Evolutionary conservation across 2,888 invertebrate species (phyloP).

Genomic region (Calliopum simillimum): DNA sequence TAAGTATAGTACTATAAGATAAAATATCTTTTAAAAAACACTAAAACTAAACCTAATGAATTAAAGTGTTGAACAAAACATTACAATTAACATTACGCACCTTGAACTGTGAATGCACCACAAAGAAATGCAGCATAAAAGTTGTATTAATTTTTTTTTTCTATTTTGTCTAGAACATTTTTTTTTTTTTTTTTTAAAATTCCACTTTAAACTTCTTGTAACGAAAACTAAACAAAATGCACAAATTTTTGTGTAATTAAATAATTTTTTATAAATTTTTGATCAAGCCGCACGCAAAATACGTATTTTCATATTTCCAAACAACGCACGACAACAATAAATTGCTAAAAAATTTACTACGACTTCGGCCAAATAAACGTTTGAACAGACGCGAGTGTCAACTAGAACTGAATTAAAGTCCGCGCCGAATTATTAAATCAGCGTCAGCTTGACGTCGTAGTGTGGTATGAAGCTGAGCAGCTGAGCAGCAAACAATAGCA

Average conservation of each 20-base stretch:
- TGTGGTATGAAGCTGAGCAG: not conserved
- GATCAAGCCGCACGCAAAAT: not conserved
- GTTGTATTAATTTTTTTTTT: not conserved
- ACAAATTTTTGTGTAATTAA: not conserved
- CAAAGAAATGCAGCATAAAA: not conserved
- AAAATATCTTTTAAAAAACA: too few species aligned
- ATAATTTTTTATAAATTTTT: not conserved
- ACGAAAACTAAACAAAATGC: too few species aligned
- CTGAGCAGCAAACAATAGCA: not conserved
- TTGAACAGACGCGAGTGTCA: conserved; percentile 11
- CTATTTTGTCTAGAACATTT: not conserved
- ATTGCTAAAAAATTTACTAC: not conserved
- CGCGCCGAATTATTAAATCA: conserved; percentile 9
- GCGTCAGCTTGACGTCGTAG: not conserved
- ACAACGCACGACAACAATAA: not conserved
- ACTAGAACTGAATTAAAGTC: conserved; percentile 18
- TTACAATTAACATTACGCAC: not conserved
- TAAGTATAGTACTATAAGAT: too few species aligned
- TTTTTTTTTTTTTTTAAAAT: too few species aligned
- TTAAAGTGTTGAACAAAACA: too few species aligned
- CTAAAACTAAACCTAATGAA: too few species aligned
- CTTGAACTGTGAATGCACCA: conserved; percentile 1
- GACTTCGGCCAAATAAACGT: not conserved
- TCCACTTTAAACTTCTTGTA: too few species aligned
- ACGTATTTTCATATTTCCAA: not conserved